Evolutionary conservation across 2,797 vertebrate species (phyloP), one percentile per base, ranked within the genome.

Genomic region (Allobates femoralis): DNA sequence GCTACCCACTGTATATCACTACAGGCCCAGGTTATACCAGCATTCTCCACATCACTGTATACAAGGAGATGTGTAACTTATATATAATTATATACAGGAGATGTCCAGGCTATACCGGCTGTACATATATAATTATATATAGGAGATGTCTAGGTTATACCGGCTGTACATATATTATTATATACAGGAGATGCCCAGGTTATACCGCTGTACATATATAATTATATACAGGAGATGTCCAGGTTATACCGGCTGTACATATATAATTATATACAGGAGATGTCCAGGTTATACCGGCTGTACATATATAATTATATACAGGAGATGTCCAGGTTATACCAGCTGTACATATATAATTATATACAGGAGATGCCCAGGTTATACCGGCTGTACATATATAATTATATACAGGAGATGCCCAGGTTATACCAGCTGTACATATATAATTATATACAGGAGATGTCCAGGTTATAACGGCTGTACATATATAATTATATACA

Each of bases 131-230:
- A 6, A 21, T 67, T 83, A 62, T 26, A 62, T 62, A 62, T 10
- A 14, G 60, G 4, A 3, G n/a, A 15, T 11, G 23, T 23, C 23
- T 11, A 46, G 41, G 58, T n/a, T 62, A 62, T 62, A 62, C 58
- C 58, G 15, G 58, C 41, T 46, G 41, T 46, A 46, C 58, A 64
- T 64, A 64, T 64, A 64, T 64, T 15, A 64, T 30, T 64, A 64
- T 30, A 64, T 30, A 64, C 62, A 16, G 28, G 26, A 64, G 62
- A 32, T 34, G 2, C 15, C 28, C 26, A 64, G 26, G 26, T 64
- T 67, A 67, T 67, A 67, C 28, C 64, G 64, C 64, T 34, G 64
- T 32, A 67, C 28, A 30, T n/a, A n/a, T n/a, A n/a, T 67, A 32
- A 32, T 7, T 67, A 67, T 67, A 67, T 34, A 67, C 64, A 34